Evolutionary conservation across 1,140 invertebrate species (phyloP).

Genomic region (Whitmania pigra): DNA sequence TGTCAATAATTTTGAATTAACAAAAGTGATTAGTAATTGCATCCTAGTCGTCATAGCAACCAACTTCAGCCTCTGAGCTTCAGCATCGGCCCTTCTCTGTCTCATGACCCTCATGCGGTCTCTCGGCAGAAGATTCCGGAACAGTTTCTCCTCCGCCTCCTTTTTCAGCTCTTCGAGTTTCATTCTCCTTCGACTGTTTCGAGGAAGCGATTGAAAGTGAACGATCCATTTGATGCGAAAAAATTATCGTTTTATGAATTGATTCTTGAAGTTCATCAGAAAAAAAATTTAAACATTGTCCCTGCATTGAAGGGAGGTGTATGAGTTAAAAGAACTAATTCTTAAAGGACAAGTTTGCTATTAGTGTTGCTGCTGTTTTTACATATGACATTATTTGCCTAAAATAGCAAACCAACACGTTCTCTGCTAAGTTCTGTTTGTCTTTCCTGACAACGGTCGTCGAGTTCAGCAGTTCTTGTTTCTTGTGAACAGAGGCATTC

Average conservation of each 20-base stretch:
- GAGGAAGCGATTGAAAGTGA: not conserved
- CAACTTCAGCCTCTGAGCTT: constrained; percentile 26
- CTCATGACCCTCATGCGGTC: constrained; percentile 37
- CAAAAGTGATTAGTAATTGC: not conserved
- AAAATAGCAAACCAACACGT: constrained; percentile 11
- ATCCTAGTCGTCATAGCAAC: not conserved
- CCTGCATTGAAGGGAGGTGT: too few species aligned
- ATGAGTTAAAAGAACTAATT: too few species aligned
- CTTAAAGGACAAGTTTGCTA: too few species aligned
- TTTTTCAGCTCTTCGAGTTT: constrained; percentile 8
- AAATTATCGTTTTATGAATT: not conserved
- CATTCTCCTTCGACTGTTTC: not conserved
- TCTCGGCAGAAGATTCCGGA: constrained; percentile 34
- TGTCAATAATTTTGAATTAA: not conserved
- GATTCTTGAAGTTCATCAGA: too few species aligned
- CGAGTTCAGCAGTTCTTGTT: too few species aligned
- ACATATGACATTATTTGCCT: not conserved
- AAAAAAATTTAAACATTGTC: too few species aligned
- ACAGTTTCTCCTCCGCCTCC: constrained; percentile 24
- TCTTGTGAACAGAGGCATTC: not conserved
- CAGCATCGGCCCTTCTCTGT: constrained; percentile 33
- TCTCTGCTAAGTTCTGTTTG: not conserved
- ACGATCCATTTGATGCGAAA: not conserved
- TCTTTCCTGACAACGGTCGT: too few species aligned
- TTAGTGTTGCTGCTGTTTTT: too few species aligned